Base-by-base conservation (phyloP, 2,888 invertebrate species). In the Orthonevra nobilis region DNA sequence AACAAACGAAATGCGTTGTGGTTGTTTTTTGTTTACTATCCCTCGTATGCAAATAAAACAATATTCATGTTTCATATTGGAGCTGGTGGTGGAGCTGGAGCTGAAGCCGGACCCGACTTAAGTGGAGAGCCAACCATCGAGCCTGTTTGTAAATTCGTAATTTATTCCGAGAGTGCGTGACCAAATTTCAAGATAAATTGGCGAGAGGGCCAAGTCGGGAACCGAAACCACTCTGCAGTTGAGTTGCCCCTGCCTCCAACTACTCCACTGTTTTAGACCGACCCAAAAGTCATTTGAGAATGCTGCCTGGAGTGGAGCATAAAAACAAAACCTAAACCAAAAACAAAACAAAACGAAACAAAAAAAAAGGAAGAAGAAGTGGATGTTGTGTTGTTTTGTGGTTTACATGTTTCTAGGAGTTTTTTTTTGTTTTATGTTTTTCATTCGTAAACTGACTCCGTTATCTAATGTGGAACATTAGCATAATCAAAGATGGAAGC, bases 81-180 rank as follows among this genome's bases (percentile, higher is more conserved):
- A 23, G 5, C n/a, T n/a, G n/a, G n/a, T n/a, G n/a, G n/a, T n/a
- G n/a, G n/a, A n/a, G n/a, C n/a, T n/a, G n/a, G n/a, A n/a, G n/a
- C n/a, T n/a, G n/a, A n/a, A n/a, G n/a, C 44, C 70, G 58, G 77
- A 70, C 64, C 56, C 50, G 46, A 50, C 46, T 28, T 10, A 46
- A 4, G 38, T 36, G 32, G 40, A 44, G 26, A 68, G 9, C 23
- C 36, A 40, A 26, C 26, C 40, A 42, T n/a, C 40, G 28, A 42
- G 69, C 64, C 64, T 64, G 54, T 64, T 77, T 72, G 58, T 54
- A 79, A 73, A 73, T 79, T 73, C 79, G 68, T 79, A 79, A 79
- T 79, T 79, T 79, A 79, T 79, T 79, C 79, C 30, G 61, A 73
- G 61, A 54, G 48, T 73, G 61, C 79, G 79, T 79, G 79, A 79